Evolutionary conservation across 2,888 invertebrate genomes (phyloP).

Genomic region (Meandrusa payeni): DNA sequence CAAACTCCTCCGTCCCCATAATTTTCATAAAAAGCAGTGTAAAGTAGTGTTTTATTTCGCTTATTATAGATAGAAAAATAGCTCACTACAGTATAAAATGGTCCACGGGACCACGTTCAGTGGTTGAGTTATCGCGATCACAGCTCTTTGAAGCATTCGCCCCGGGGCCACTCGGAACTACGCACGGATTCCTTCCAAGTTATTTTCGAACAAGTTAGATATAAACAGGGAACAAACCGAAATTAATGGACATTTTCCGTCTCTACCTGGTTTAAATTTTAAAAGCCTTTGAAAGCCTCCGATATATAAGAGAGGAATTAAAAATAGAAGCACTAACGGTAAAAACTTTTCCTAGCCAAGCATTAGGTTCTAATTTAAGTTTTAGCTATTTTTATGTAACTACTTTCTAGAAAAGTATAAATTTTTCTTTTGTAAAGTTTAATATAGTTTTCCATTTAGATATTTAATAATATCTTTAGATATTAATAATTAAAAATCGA

Average conservation of each 20-base stretch:
- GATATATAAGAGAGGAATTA: neutral
- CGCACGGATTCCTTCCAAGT: conserved; percentile 44
- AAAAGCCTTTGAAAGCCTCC: neutral
- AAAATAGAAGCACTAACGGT: neutral
- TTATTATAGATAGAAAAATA: conserved; percentile 3
- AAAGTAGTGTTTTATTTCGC: no score
- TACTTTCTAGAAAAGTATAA: no score
- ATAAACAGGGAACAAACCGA: conserved; percentile 15
- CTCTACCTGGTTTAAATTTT: conserved; percentile 15
- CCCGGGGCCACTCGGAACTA: conserved; percentile 48
- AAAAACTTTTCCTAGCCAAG: no score
- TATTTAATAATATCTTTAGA: no score
- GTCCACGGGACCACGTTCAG: conserved; percentile 44
- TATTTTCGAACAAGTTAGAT: conserved; percentile 21
- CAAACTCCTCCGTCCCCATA: no score
- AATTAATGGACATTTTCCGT: conserved; percentile 14
- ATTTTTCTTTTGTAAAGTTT: no score
- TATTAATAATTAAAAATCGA: no score
- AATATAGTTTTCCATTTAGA: no score
- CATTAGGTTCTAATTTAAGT: no score
- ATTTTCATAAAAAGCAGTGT: no score
- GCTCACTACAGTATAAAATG: conserved; percentile 32
- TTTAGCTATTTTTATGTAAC: no score
- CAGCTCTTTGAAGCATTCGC: conserved; percentile 58
- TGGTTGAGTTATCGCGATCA: conserved; percentile 60